A percentile compares a stretch with the other conserved stretches of the same genome.
Conservation (phyloP, 1,140 invertebrate genomes). For the Nasonia longicornis region DNA sequence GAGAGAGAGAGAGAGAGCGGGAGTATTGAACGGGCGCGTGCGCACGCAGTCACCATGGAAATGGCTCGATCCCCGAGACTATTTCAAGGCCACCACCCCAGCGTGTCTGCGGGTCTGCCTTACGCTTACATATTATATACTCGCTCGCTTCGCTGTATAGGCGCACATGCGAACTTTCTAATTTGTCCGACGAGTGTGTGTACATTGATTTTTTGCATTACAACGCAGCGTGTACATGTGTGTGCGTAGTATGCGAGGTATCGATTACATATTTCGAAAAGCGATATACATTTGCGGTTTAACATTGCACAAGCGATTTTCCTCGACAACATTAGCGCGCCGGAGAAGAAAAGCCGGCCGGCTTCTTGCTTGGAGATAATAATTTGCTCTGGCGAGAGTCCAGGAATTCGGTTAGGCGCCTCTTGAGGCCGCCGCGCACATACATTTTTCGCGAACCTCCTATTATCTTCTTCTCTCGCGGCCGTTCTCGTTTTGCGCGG, state of each 20-base stretch:
- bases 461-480: conserved; percentile 29
- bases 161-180: background rate
- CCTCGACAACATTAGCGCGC: too few relatives aligned
- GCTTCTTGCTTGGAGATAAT: conserved; percentile 22
- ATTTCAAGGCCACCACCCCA: conserved; percentile 36
- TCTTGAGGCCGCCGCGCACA: conserved; percentile 15
- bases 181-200: background rate
- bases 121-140: background rate
- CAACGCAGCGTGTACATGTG: background rate
- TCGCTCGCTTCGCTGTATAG: too few relatives aligned
- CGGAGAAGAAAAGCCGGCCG: conserved; percentile 7
- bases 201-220: background rate
- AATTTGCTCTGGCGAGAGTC: conserved; percentile 47
- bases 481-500: background rate
- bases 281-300: background rate
- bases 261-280: background rate
- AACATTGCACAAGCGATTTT: background rate
- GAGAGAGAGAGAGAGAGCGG: background rate
- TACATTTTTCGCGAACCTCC: conserved; percentile 44
- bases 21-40: conserved; percentile 4
- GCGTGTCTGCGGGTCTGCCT: background rate
- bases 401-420: conserved; percentile 49
- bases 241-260: background rate
- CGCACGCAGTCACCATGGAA: conserved; percentile 34
- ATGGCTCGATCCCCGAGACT: conserved; percentile 39